Base-by-base conservation (phyloP, 2,888 invertebrate genomes). In the Myopa tessellatipennis region DNA sequence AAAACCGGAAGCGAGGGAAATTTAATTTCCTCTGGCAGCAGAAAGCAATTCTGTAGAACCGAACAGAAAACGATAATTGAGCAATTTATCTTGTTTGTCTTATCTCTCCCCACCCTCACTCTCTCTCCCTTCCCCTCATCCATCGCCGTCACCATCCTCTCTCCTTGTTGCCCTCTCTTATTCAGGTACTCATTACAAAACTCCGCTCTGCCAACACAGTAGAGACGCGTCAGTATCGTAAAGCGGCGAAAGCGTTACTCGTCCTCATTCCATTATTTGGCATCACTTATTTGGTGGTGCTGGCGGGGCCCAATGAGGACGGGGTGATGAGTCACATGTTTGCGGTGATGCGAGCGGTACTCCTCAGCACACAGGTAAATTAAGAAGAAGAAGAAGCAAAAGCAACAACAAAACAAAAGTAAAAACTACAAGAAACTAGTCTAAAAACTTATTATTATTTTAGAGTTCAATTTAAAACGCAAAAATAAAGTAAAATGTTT, bases 241-340 rank as follows among this genome's bases (percentile, higher is more conserved):
- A 96, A 89, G 96, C 96, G 0, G 95, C 95, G 8, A 97, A 97
- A 88, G 98, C 98, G 0, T 92, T 98, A 55, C 90, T 98, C 40
- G 96, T 98, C 38, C 91, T 98, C 68, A 96, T 97, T 87, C 98
- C 98, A n/a, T 92, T 98, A 76, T 92, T 98, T 80, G 98, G 98
- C 70, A 94, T 97, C 83, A 97, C 97, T 1, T 97, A 98, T 89
- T 91, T 98, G 80, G 91, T 97, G 80, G 94, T 97, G 78, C 91
- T 98, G 74, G 93, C 93, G 74, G 95, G 95, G 0, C 97, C 98
- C 0, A 93, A 92, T 50, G 93, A 95, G 78, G 82, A 82, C 71
- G 94, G 94, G 36, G 92, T 93, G 84, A 92, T 93, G 82, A 92
- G 93, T 61, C 92, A 93, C 85, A 92, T 95, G 79, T 96, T 96